Percentiles rank a stretch among this genome's conserved stretches.
Evolutionary conservation across 2,113 vertebrate species (phyloP).

Genomic region (Ameiurus melas): DNA sequence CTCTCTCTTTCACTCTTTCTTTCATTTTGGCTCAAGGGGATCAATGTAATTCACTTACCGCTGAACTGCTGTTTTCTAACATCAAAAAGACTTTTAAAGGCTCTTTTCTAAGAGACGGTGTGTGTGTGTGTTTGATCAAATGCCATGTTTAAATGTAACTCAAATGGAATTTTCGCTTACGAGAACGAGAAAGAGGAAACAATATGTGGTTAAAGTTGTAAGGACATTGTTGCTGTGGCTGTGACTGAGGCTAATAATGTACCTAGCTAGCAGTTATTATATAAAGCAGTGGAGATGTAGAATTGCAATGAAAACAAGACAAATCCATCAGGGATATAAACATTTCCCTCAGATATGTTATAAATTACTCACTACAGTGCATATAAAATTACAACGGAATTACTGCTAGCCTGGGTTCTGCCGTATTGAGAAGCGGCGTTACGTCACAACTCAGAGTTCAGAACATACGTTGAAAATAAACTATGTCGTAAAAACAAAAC

Average conservation of each 20-base stretch:
- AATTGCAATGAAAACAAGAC: neutral
- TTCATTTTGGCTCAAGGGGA: conserved; percentile 42
- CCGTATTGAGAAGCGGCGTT: neutral
- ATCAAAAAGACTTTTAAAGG: conserved; percentile 58
- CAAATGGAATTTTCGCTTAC: neutral
- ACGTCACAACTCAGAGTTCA: neutral
- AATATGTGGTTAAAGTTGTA: neutral
- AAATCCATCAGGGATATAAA: neutral
- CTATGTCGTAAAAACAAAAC: neutral
- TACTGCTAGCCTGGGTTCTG: neutral
- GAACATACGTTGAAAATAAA: neutral
- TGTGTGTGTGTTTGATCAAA: conserved; percentile 58
- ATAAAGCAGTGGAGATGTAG: neutral
- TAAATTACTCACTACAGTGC: neutral
- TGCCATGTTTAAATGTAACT: neutral
- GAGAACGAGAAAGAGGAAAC: neutral
- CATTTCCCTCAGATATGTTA: neutral
- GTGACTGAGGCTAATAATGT: neutral
- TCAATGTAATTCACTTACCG: conserved; percentile 63
- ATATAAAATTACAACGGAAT: neutral
- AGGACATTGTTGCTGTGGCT: neutral
- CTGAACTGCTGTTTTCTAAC: conserved; percentile 62
- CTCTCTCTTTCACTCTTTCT: conserved; percentile 8
- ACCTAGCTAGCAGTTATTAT: neutral
- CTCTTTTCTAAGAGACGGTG: conserved; percentile 38